Evolutionary conservation across 2,797 vertebrate species (phyloP), one percentile per base, ranked within the genome.

Genomic region (Falco peregrinus): DNA sequence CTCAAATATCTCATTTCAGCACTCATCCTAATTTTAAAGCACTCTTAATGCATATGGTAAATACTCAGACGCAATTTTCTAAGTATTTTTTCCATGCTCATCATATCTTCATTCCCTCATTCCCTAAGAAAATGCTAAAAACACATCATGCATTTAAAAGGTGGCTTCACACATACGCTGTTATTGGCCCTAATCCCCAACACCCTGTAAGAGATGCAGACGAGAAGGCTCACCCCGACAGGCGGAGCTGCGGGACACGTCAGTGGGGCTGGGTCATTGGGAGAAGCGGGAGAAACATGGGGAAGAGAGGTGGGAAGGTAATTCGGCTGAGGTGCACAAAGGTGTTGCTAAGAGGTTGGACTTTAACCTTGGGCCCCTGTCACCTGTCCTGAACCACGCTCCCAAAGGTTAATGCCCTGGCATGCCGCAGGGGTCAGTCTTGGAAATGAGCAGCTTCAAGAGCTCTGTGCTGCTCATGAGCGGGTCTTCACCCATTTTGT

Each of bases 341-440:
- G 20, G 15, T 45, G 31, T 50, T 57, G 53, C 39, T 50, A 59
- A 76, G 53, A 83, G 9, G 11, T 3, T 31, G 41, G 43, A 50
- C 31, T 79, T 69, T 8, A 51, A 47, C 48, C 39, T 60, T 7
- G 0, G 48, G 29, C 26, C 41, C 28, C 75, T 84, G 41, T 22
- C 35, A 41, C 39, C 60, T 41, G 28, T 60, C 41, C 70, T 48
- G 35, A 43, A n/a, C 39, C 56, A 12, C 31, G 8, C 22, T 82
- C 50, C n/a, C 57, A 33, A 57, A 71, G 26, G 60, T 69, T 45
- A 68, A n/a, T 73, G 50, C n/a, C 68, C 53, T 76, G 33, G 5
- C 11, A 22, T 10, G 33, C 21, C 0, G 0, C 43, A 54, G 20
- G 16, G 18, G 17, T 63, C 53, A 31, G 26, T 19, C 16, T n/a